A percentile compares a stretch with the other conserved stretches of the same genome.
These are phyloP conservation scores for Dendrolimus pini DNA, from an alignment of 2,888 invertebrate species.

Conservation along the genomic window DNA sequence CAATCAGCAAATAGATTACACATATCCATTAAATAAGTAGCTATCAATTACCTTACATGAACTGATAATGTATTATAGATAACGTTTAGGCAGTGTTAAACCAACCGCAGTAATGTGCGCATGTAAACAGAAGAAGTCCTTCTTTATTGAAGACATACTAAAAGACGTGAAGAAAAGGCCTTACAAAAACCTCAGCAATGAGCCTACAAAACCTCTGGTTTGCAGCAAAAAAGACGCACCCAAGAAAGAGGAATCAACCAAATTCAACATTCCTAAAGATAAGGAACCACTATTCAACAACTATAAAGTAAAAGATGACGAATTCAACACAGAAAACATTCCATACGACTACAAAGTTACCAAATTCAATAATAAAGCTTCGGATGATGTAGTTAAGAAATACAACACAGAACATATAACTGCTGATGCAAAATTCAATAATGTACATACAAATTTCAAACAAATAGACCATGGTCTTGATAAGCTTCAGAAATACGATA, in stretches of 20 bases:
- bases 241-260: constrained; percentile 5
- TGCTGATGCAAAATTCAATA: neutral
- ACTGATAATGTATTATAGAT: constrained; percentile 50
- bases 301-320: constrained; percentile 7
- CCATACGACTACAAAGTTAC: neutral
- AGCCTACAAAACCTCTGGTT: constrained; percentile 36
- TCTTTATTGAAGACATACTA: constrained; percentile 62
- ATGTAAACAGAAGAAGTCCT: constrained; percentile 61
- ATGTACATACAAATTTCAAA: neutral
- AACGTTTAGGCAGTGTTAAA: constrained; percentile 57
- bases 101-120: constrained; percentile 58
- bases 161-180: constrained; percentile 43
- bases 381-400: neutral
- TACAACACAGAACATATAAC: neutral
- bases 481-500: constrained; percentile 23
- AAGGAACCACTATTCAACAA: constrained; percentile 2
- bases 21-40: constrained; percentile 67
- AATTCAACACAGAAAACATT: neutral
- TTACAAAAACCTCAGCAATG: constrained; percentile 41
- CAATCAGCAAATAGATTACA: constrained; percentile 51
- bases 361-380: neutral
- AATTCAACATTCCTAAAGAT: constrained; percentile 10
- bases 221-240: constrained; percentile 20
- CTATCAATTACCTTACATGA: constrained; percentile 63
- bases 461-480: constrained; percentile 7